phyloP scores from a whole-genome alignment of 2,113 vertebrate species.

The Bufo bufo region DNA sequence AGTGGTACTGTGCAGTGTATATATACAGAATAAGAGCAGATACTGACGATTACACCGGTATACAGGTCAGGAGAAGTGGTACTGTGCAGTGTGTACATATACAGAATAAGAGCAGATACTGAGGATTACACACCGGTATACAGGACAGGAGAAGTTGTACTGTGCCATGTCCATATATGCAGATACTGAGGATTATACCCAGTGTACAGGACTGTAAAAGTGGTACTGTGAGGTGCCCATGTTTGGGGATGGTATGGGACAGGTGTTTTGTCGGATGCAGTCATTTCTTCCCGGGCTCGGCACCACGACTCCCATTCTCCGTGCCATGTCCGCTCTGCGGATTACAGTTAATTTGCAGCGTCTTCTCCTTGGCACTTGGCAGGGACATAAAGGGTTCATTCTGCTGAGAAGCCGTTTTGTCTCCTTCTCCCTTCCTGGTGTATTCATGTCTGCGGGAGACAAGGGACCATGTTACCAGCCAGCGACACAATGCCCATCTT shows the following conservation, averaged over 20 bases:
- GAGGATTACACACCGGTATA: too few species aligned
- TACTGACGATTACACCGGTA: too few species aligned
- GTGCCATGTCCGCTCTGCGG: not conserved
- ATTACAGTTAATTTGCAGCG: not conserved
- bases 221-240: too few species aligned
- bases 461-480: conserved; percentile 20
- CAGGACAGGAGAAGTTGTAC: too few species aligned
- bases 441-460: conserved; percentile 17
- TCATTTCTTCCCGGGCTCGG: not conserved
- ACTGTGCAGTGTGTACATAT: too few species aligned
- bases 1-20: not conserved
- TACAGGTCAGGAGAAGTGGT: too few species aligned
- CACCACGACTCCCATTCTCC: not conserved
- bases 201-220: too few species aligned
- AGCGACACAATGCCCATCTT: conserved; percentile 32
- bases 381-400: not conserved
- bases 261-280: not conserved
- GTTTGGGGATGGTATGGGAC: too few species aligned
- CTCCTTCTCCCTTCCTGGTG: conserved; percentile 13
- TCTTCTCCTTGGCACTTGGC: not conserved
- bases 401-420: conserved; percentile 38
- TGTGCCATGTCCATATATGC: too few species aligned
- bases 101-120: too few species aligned
- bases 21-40: too few species aligned
- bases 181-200: too few species aligned